Percentiles rank a stretch among this genome's conserved stretches.
Evolutionary conservation across 2,113 vertebrate genomes (phyloP).

Genomic region (Raja brachyura): DNA sequence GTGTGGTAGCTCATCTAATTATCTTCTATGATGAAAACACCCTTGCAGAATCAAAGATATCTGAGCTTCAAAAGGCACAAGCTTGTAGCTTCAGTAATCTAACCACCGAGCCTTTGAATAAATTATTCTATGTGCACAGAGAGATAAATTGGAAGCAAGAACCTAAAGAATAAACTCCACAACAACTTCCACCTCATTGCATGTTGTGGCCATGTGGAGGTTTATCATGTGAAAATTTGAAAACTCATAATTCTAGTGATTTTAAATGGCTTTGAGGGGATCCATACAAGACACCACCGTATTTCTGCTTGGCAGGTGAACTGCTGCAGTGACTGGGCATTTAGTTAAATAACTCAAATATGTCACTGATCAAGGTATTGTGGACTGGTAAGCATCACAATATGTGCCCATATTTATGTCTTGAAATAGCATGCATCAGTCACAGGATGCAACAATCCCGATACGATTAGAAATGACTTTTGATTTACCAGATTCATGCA

Average conservation of each 20-base stretch:
- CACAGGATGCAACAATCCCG: not conserved
- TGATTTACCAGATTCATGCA: not conserved
- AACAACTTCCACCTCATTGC: not conserved
- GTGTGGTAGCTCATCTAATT: conserved; percentile 55
- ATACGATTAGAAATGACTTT: not conserved
- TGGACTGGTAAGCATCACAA: not conserved
- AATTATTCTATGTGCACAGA: not conserved
- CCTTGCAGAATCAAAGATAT: conserved; percentile 43
- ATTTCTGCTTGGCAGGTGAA: not conserved
- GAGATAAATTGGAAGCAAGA: not conserved
- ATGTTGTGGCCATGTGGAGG: not conserved
- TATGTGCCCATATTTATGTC: not conserved
- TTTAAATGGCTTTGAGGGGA: not conserved
- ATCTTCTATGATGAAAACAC: conserved; percentile 49
- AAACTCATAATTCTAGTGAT: not conserved
- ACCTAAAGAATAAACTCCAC: not conserved
- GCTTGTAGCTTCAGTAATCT: conserved; percentile 35
- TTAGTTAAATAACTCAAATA: not conserved
- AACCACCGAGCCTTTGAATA: not conserved
- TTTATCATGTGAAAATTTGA: not conserved
- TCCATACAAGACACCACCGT: not conserved
- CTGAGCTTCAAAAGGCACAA: conserved; percentile 49
- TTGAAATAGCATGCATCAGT: not conserved
- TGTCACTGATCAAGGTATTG: not conserved
- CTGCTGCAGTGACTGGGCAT: not conserved